Conservation (phyloP, 1,140 invertebrate genomes). For the Conus ventricosus region DNA sequence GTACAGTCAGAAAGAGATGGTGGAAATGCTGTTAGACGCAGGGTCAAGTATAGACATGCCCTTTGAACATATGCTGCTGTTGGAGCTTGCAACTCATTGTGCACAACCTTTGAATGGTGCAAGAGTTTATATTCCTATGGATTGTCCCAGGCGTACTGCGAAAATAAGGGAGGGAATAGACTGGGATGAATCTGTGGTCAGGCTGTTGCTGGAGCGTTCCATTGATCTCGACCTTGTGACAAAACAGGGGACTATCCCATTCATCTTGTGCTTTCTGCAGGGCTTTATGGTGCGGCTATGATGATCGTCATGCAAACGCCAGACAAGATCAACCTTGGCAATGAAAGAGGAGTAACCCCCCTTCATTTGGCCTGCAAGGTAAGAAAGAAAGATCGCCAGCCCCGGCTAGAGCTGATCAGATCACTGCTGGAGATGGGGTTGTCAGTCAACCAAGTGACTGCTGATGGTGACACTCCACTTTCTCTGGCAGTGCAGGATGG, state of each 20-base stretch:
- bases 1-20: neutral
- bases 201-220: neutral
- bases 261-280: neutral
- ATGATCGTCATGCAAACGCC: neutral
- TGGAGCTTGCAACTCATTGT: neutral
- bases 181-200: neutral
- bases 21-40: conserved; percentile 8
- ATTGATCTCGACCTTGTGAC: neutral
- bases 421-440: neutral
- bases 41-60: neutral
- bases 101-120: neutral
- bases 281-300: neutral
- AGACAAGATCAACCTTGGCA: neutral
- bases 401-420: neutral
- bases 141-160: neutral
- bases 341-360: neutral
- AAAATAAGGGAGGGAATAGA: neutral
- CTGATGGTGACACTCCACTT: neutral
- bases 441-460: neutral
- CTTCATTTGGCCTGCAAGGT: conserved; percentile 16
- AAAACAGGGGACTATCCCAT: neutral
- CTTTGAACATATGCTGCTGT: neutral
- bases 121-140: neutral
- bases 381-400: neutral
- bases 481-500: conserved; percentile 4